Evolutionary conservation across 2,113 vertebrate genomes (phyloP), one percentile per base, ranked within the genome.

Genomic region (Butorides virescens): DNA sequence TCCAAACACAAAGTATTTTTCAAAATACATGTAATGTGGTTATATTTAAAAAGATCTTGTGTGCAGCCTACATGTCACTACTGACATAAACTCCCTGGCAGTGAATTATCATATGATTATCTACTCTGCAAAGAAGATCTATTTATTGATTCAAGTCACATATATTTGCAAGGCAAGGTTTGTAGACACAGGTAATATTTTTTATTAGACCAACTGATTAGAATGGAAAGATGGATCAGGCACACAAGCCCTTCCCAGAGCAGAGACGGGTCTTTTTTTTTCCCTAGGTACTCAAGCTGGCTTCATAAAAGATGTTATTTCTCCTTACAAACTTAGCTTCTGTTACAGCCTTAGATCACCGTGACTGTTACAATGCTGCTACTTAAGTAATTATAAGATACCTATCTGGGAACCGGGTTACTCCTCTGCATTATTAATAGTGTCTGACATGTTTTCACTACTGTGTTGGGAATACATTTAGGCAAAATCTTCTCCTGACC

Each of bases 201-300:
- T 95, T 91, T 95, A 76, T 94, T 76, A 95, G 90, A 70, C 71
- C 62, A 73, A 34, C 81, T 91, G 95, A 88, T 95, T 93, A 94
- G 70, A 92, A 90, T 79, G 71, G 77, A 87, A 95, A 68, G 71
- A 87, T 15, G 7, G 66, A 90, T 81, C 75, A 92, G 44, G 53
- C 70, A 61, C 30, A 76, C 46, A 53, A 82, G 22, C 44, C n/a
- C n/a, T 91, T 88, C 2, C 1, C 53, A 37, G 67, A 82, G 39
- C 44, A 90, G 93, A 92, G 78, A 30, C 25, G 39, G 27, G 10
- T 44, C 26, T 65, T 34, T 0, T 73, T 91, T 75, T 88, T 71
- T 7, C 73, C 74, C 27, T 19, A 37, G 74, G 42, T 90, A 53
- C 63, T 93, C 58, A 79, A 62, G 61, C 32, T 79, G 37, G 77